phyloP scores from a whole-genome alignment of 92 coral and sea anemone species.

The Chrysogorgia sp. region DNA sequence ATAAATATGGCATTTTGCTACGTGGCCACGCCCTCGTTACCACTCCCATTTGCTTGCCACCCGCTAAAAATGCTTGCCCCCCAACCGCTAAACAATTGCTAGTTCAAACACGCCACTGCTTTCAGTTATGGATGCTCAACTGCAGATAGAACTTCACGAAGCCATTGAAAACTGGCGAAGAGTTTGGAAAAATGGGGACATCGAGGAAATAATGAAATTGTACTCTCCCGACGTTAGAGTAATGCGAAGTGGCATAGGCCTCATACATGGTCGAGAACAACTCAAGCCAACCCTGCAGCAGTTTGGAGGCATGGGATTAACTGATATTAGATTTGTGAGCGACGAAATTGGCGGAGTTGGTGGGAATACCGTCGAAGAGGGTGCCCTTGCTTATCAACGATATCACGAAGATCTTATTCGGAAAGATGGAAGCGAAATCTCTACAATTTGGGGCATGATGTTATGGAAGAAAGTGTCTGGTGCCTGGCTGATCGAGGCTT shows the following conservation, averaged over 20 bases:
- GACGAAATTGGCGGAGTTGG: constrained; percentile 23
- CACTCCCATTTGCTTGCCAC: no score
- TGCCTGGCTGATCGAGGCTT: constrained; percentile 34
- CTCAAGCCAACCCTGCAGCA: constrained; percentile 24
- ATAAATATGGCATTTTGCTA: no score
- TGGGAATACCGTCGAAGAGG: no score
- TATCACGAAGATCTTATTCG: constrained; percentile 34
- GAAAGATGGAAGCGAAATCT: constrained; percentile 39
- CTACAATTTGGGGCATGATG: constrained; percentile 28
- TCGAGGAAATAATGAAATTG: constrained; percentile 21
- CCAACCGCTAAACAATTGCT: no score
- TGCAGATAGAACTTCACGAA: constrained; percentile 23
- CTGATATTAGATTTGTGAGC: constrained; percentile 26
- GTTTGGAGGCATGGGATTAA: constrained; percentile 14
- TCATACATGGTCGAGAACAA: constrained; percentile 26
- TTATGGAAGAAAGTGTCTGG: constrained; percentile 41
- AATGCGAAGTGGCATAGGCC: constrained; percentile 37
- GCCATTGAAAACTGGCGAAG: constrained; percentile 44
- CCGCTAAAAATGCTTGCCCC: no score
- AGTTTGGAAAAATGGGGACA: constrained; percentile 17
- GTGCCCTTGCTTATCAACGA: constrained; percentile 32
- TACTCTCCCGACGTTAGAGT: constrained; percentile 32
- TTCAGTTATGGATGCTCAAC: background rate
- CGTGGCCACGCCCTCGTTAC: no score
- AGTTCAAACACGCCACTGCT: no score